Conservation (phyloP, 2,888 invertebrate species). For the Philereme vetulata region DNA sequence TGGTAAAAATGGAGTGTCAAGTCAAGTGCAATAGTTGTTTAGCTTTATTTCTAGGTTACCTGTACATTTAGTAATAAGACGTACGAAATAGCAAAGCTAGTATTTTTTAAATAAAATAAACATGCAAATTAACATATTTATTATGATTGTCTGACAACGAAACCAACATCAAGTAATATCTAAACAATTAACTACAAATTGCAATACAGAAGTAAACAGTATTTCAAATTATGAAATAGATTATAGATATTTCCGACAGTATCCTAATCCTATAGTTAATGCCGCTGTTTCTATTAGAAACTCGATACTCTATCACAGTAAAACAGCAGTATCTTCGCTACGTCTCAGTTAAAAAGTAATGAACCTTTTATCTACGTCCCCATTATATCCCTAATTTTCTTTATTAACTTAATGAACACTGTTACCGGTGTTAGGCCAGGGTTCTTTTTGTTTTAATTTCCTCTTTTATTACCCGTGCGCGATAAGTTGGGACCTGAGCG, state of each 20-base stretch:
- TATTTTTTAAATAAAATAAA: no score
- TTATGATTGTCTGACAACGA: no score
- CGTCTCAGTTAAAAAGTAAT: conserved; percentile 25
- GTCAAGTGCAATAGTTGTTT: no score
- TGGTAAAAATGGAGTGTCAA: no score
- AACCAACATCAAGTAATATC: no score
- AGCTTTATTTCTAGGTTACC: no score
- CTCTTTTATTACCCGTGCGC: conserved; percentile 20
- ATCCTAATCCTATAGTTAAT: conserved; percentile 8
- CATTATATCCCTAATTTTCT: conserved; percentile 31
- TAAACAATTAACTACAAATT: no score
- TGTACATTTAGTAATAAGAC: no score
- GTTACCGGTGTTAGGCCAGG: conserved; percentile 29
- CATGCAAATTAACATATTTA: no score
- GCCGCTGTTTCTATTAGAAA: conserved; percentile 21
- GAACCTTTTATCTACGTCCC: conserved; percentile 33
- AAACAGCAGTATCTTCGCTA: conserved; percentile 5
- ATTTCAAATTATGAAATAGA: neutral
- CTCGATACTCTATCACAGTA: conserved; percentile 11
- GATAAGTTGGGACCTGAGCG: no score
- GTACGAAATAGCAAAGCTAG: no score
- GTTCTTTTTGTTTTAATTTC: conserved; percentile 19
- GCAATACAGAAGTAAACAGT: neutral
- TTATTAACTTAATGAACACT: conserved; percentile 35
- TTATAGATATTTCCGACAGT: neutral